Evolutionary conservation across 2,113 vertebrate species (phyloP), one percentile per base, ranked within the genome.

Genomic region (Hipposideros armiger): DNA sequence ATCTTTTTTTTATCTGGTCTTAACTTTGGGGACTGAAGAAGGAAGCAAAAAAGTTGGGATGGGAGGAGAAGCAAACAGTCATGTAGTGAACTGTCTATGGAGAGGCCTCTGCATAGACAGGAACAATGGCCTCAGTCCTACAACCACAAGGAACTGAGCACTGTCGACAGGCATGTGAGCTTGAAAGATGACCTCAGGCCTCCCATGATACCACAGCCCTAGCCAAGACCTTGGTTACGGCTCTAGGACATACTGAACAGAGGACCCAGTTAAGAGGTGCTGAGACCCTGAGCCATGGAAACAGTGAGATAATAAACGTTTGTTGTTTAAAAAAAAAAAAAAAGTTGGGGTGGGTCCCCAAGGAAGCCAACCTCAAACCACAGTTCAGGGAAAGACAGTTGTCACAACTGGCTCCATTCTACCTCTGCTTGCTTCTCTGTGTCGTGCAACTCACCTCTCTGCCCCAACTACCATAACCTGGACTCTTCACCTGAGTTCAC

Each of bases 321-420:
- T 87, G 54, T 54, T 80, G 56, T 73, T 87, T 87, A 45, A 87
- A 81, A 87, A 36, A 36, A 36, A 36, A 36, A 36, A 36, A 36
- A 36, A 36, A 36, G 14, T 42, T 26, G 16, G 5, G 26, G 45
- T 15, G 26, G 94, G 36, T 52, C 32, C 19, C 84, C 40, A n/a
- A 26, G 72, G 47, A 87, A 96, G 30, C 28, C 81, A 87, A 80
- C 36, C 64, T 84, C 56, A 50, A 56, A 42, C 7, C 60, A n/a
- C 67, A 24, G 3, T 30, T 32, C 17, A 7, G 72, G 52, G 11
- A 67, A 66, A 47, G 52, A 6, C 47, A 22, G 16, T 40, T 60
- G 60, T 85, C 19, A 0, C 1, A 10, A 32, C 70, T 45, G 17
- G 17, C 56, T 24, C n/a, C 1, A 1, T 1, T 56, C 6, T 2